These are phyloP conservation scores for Mercenaria mercenaria DNA, from an alignment of 1,140 invertebrate genomes.

Conservation along the genomic window DNA sequence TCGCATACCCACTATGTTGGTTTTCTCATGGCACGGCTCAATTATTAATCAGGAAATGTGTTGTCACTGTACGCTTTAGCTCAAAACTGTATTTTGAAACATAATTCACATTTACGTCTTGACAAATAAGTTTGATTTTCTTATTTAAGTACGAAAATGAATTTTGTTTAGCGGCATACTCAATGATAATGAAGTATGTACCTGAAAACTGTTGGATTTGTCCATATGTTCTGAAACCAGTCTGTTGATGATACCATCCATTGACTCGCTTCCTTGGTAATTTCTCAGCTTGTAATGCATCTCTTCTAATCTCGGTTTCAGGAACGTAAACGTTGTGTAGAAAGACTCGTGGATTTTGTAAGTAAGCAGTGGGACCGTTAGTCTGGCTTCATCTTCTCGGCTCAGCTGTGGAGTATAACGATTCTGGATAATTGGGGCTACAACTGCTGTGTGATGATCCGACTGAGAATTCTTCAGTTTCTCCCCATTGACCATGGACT, in stretches of 20 bases:
- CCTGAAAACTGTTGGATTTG: constrained; percentile 67
- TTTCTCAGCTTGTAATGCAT: constrained; percentile 76
- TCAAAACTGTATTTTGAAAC: no score
- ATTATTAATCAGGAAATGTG: no score
- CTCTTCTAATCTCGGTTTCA: constrained; percentile 75
- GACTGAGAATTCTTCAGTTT: constrained; percentile 31
- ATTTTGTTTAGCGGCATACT: no score
- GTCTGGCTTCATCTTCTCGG: constrained; percentile 77
- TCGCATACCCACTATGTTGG: no score
- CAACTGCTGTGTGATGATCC: constrained; percentile 74
- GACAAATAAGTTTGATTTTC: no score
- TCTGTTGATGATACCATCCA: constrained; percentile 78
- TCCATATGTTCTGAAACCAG: constrained; percentile 75
- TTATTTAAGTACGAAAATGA: no score
- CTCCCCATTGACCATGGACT: constrained; percentile 37
- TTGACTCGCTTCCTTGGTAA: constrained; percentile 71
- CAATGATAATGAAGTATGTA: no score
- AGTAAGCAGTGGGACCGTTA: constrained; percentile 80
- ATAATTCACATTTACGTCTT: no score
- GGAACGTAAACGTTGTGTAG: constrained; percentile 79
- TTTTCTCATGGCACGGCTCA: no score
- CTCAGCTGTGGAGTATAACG: constrained; percentile 49
- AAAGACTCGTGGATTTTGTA: constrained; percentile 81
- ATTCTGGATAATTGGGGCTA: constrained; percentile 72
- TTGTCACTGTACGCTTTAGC: no score